Conservation (phyloP, 2,888 invertebrate species). For the Petrolisthes manimaculis region DNA sequence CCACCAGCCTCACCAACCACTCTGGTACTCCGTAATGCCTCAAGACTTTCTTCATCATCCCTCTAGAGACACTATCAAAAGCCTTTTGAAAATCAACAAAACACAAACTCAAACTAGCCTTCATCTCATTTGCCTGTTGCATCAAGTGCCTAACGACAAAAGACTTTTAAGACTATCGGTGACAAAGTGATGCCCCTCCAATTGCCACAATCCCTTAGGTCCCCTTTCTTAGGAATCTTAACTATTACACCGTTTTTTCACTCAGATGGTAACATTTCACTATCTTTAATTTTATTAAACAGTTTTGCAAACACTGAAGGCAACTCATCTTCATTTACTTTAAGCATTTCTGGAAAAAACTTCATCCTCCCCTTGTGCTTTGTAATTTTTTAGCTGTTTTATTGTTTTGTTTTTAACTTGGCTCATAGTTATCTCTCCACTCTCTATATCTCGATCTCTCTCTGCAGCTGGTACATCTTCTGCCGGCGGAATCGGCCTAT, state of each 20-base stretch:
- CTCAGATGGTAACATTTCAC: too few species aligned
- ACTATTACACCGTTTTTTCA: too few species aligned
- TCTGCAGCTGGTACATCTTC: not conserved
- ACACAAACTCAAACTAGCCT: slow-evolving; percentile 7
- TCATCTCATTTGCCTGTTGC: not conserved
- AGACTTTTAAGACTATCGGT: not conserved
- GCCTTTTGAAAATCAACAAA: not conserved
- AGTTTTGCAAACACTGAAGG: not conserved
- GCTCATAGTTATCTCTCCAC: slow-evolving; percentile 6
- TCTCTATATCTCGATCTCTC: slow-evolving; percentile 15
- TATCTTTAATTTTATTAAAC: too few species aligned
- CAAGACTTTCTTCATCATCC: not conserved
- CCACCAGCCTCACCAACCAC: not conserved
- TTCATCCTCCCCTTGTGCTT: not conserved
- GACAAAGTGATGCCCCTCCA: not conserved
- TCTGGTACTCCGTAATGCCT: not conserved
- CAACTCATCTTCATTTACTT: slow-evolving; percentile 8
- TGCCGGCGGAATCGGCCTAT: not conserved
- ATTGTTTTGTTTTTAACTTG: not conserved
- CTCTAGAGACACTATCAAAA: not conserved
- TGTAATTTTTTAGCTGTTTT: slow-evolving; percentile 10
- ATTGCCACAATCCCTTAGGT: not conserved
- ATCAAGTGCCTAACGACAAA: not conserved
- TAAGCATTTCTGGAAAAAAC: slow-evolving; percentile 13
- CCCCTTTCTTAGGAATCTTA: not conserved